These are phyloP conservation scores for Hycleus cichorii DNA, from an alignment of 1,140 invertebrate species.

Conservation along the genomic window DNA sequence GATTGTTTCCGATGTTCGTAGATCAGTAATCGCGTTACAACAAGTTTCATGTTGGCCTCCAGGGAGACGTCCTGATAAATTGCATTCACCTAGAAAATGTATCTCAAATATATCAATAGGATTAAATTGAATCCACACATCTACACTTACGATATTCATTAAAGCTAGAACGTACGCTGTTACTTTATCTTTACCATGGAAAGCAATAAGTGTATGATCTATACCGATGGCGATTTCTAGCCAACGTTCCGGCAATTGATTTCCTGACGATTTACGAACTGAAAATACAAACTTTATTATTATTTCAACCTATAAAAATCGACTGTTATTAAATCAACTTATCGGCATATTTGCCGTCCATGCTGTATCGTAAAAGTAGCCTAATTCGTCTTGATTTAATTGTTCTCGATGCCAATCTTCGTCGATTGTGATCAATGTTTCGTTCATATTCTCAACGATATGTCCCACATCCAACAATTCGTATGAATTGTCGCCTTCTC, in stretches of 20 bases:
- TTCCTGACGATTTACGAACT: slow-evolving; percentile 9
- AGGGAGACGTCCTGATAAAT: slow-evolving; percentile 65
- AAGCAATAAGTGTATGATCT: slow-evolving; percentile 61
- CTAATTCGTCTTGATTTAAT: slow-evolving; percentile 37
- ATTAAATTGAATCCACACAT: slow-evolving; percentile 24
- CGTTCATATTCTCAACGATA: background rate
- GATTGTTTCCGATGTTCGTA: slow-evolving; percentile 54
- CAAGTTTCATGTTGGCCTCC: slow-evolving; percentile 57
- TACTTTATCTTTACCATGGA: slow-evolving; percentile 58
- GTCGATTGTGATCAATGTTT: background rate
- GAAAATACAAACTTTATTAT: slow-evolving; percentile 17
- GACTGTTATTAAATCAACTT: background rate
- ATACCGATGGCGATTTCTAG: slow-evolving; percentile 62
- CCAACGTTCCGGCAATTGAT: slow-evolving; percentile 44
- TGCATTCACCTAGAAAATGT: slow-evolving; percentile 53
- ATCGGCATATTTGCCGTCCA: slow-evolving; percentile 36
- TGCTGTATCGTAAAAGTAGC: slow-evolving; percentile 43
- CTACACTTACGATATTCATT: slow-evolving; percentile 64
- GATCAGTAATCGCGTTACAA: slow-evolving; percentile 56
- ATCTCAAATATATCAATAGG: background rate
- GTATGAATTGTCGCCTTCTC: slow-evolving; percentile 10
- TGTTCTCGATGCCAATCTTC: slow-evolving; percentile 14
- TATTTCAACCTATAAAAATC: background rate
- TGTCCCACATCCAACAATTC: background rate
- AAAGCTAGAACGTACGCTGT: slow-evolving; percentile 65